Evolutionary conservation across 2,113 vertebrate genomes (phyloP).

Genomic region (Rynchops niger): DNA sequence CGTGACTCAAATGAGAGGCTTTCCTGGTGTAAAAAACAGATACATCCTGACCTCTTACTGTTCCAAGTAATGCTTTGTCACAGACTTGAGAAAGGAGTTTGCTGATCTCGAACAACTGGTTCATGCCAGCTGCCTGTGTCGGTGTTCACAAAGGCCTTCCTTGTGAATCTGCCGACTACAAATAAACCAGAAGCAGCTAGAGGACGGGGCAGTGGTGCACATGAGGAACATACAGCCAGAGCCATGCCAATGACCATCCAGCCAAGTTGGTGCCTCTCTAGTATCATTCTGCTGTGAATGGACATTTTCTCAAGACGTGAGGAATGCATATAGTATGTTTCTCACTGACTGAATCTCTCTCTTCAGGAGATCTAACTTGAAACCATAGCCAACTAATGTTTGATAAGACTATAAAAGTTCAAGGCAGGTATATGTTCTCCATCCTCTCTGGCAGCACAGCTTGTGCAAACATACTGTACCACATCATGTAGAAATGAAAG

Average conservation of each 20-base stretch:
- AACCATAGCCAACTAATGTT: background rate
- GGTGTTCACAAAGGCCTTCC: background rate
- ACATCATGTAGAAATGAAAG: background rate
- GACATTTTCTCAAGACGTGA: background rate
- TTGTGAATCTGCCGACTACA: background rate
- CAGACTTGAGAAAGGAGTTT: background rate
- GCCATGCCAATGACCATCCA: rapidly evolving
- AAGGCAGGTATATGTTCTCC: background rate
- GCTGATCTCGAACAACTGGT: background rate
- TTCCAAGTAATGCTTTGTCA: background rate
- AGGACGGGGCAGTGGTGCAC: background rate
- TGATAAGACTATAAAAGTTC: background rate
- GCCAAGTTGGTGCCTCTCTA: background rate
- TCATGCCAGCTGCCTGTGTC: background rate
- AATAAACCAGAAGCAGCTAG: background rate
- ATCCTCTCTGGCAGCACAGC: constrained; percentile 9
- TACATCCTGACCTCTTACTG: background rate
- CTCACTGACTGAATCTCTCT: background rate
- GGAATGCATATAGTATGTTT: background rate
- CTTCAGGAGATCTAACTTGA: background rate
- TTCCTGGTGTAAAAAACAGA: background rate
- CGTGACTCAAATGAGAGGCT: background rate
- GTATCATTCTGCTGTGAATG: background rate
- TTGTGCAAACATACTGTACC: background rate
- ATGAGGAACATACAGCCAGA: background rate